Evolutionary conservation across 2,113 vertebrate genomes (phyloP).

Genomic region (Anoura caudifer): DNA sequence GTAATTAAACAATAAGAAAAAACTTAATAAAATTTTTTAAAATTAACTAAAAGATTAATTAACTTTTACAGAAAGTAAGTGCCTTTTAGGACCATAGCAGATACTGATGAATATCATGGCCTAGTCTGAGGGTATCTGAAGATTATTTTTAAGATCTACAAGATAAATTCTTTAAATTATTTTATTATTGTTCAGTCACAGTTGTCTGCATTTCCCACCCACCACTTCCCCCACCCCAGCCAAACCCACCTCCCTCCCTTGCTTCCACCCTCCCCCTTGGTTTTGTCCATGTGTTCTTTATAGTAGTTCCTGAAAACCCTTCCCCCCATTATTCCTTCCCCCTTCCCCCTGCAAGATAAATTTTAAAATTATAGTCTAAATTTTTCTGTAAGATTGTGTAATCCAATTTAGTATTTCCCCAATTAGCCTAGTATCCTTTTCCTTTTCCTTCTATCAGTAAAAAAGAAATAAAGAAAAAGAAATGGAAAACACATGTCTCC

Average conservation of each 20-base stretch:
- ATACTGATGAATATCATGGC: background rate
- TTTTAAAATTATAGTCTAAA: background rate
- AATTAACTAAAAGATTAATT: too few relatives aligned
- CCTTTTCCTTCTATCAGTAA: background rate
- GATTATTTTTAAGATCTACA: background rate
- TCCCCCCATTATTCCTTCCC: too few relatives aligned
- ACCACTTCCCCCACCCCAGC: too few relatives aligned
- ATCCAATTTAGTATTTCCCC: background rate
- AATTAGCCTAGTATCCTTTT: background rate
- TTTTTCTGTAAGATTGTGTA: background rate
- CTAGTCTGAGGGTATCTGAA: background rate
- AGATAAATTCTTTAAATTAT: background rate
- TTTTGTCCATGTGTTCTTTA: too few relatives aligned
- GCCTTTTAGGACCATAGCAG: background rate
- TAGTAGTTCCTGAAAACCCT: too few relatives aligned
- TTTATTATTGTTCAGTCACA: too few relatives aligned
- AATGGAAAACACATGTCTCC: background rate
- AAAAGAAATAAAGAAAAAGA: background rate
- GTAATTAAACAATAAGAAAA: too few relatives aligned
- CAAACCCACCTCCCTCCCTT: too few relatives aligned
- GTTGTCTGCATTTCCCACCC: too few relatives aligned
- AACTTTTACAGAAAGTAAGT: background rate
- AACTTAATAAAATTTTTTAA: too few relatives aligned
- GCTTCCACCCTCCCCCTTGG: too few relatives aligned
- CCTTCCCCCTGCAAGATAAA: background rate